Percentiles rank a stretch among this genome's conserved stretches.
phyloP scores from a whole-genome alignment of 2,797 vertebrate species.

The Rhabdomys pumilio region DNA sequence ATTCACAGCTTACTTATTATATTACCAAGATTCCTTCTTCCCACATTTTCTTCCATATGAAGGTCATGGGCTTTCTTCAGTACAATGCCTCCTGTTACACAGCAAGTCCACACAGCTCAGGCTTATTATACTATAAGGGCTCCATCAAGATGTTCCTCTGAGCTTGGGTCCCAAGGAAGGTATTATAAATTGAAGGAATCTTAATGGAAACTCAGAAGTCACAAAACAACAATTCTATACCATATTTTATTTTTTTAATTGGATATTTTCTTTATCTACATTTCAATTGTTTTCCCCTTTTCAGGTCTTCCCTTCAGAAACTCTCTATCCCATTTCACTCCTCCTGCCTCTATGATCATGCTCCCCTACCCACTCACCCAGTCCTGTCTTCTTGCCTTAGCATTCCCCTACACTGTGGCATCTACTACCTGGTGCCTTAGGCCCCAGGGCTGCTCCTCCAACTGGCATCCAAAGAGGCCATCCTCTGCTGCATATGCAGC shows the following conservation, averaged over 20 bases:
- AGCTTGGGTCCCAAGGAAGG: background rate
- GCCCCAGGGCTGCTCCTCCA: too few relatives aligned
- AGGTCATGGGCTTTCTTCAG: background rate
- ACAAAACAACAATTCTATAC: background rate
- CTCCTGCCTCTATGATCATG: too few relatives aligned
- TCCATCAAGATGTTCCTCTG: background rate
- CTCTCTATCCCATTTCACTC: too few relatives aligned
- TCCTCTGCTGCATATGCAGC: too few relatives aligned
- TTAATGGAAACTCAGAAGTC: background rate
- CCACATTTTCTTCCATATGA: background rate
- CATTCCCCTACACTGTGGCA: too few relatives aligned
- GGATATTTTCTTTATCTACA: too few relatives aligned
- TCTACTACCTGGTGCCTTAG: too few relatives aligned
- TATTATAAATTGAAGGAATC: background rate
- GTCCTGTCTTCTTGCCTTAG: too few relatives aligned
- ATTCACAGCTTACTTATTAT: background rate
- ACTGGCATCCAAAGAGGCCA: too few relatives aligned
- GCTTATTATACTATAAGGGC: background rate
- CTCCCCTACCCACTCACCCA: too few relatives aligned
- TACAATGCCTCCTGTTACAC: background rate
- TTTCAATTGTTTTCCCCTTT: too few relatives aligned
- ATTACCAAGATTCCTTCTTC: background rate
- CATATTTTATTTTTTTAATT: background rate
- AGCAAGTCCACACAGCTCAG: background rate
- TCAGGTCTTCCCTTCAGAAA: too few relatives aligned